These are phyloP conservation scores for Chirona hameri DNA, from an alignment of 2,888 invertebrate genomes.

Conservation along the genomic window DNA sequence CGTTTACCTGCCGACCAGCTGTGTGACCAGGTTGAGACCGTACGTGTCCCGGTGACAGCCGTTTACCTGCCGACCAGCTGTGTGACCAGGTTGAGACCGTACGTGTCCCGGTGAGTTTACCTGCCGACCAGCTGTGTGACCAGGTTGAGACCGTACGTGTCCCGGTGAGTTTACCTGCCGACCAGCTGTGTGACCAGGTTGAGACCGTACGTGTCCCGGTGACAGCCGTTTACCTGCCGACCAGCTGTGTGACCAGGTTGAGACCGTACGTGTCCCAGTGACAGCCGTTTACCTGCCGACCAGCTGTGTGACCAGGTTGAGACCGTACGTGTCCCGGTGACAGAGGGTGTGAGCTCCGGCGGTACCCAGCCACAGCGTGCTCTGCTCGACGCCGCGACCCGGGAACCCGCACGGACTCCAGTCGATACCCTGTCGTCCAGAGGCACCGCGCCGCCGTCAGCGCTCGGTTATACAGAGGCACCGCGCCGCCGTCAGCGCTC, in stretches of 20 bases:
- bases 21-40: constrained; percentile 87
- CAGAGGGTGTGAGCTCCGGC: constrained; percentile 82
- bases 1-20: constrained; percentile 52
- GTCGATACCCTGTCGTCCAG: constrained; percentile 41
- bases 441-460: too few species aligned
- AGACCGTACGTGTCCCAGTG: too few species aligned
- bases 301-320: constrained; percentile 85
- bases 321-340: constrained; percentile 91
- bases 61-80: constrained; percentile 56
- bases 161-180: not conserved
- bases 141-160: constrained; percentile 88
- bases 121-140: constrained; percentile 66
- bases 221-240: constrained; percentile 4
- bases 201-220: constrained; percentile 86
- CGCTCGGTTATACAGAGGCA: too few species aligned
- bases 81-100: constrained; percentile 87
- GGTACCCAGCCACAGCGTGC: constrained; percentile 53
- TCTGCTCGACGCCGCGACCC: constrained; percentile 45
- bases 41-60: constrained; percentile 68
- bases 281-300: not conserved
- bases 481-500: too few species aligned
- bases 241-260: constrained; percentile 82
- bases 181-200: constrained; percentile 82
- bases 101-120: constrained; percentile 61
- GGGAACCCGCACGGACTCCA: constrained; percentile 48